Conservation (phyloP, 2,888 invertebrate genomes). For the Dicranocentrus wangi region DNA sequence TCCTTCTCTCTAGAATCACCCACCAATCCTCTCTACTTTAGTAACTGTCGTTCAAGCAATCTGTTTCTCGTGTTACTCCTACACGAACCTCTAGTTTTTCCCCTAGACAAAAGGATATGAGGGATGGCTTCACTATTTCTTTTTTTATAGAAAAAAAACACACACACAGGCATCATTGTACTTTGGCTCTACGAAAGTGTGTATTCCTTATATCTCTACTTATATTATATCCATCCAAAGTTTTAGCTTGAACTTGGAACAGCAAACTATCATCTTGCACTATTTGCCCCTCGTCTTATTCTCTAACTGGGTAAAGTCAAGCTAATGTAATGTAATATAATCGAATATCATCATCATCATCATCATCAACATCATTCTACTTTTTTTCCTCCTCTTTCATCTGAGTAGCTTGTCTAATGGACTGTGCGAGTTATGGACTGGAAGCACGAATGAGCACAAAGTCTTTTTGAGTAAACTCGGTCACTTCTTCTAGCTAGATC, state of each 20-base stretch:
- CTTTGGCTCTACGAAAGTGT: background rate
- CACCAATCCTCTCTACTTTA: no score
- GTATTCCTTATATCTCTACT: background rate
- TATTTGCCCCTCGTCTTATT: slow-evolving; percentile 26
- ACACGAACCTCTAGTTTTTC: background rate
- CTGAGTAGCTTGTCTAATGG: slow-evolving; percentile 65
- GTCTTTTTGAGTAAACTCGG: slow-evolving; percentile 52
- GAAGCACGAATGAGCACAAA: slow-evolving; percentile 64
- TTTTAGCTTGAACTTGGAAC: slow-evolving; percentile 32
- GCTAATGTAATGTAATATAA: slow-evolving; percentile 64
- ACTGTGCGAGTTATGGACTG: slow-evolving; percentile 66
- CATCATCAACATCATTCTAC: slow-evolving; percentile 49
- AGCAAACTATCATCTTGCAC: slow-evolving; percentile 35
- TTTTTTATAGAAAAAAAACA: background rate
- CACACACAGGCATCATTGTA: background rate
- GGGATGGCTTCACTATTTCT: background rate
- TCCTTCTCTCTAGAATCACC: no score
- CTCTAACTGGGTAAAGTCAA: slow-evolving; percentile 60
- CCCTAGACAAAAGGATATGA: slow-evolving; percentile 22
- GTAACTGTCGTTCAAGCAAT: slow-evolving; percentile 17
- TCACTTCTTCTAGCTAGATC: slow-evolving; percentile 45
- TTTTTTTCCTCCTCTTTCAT: slow-evolving; percentile 51
- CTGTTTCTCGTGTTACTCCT: slow-evolving; percentile 16
- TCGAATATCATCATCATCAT: slow-evolving; percentile 59
- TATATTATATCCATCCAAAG: background rate